Evolutionary conservation across 2,797 vertebrate genomes (phyloP).

Genomic region (Trichosurus vulpecula): DNA sequence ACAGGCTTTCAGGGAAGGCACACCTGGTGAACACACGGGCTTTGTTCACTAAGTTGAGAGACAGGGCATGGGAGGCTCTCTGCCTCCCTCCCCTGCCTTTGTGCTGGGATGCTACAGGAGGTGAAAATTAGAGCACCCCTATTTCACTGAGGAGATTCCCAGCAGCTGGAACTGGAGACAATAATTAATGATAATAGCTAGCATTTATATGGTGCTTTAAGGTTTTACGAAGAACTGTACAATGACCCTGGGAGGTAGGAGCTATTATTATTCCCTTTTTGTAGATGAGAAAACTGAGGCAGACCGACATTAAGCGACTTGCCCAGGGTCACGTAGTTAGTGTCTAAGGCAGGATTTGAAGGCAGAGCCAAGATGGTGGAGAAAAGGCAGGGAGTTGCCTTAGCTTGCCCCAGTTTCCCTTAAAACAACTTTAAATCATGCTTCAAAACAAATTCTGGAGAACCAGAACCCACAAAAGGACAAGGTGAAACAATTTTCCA

Average conservation of each 20-base stretch:
- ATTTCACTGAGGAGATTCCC: neutral
- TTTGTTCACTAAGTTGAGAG: neutral
- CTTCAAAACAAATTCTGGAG: neutral
- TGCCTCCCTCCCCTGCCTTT: neutral
- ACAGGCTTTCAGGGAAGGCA: neutral
- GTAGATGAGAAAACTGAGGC: neutral
- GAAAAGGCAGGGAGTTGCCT: neutral
- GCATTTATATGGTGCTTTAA: neutral
- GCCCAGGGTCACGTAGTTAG: neutral
- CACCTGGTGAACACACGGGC: neutral
- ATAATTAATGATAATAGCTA: neutral
- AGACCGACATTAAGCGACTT: neutral
- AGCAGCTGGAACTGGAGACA: neutral
- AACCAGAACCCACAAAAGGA: neutral
- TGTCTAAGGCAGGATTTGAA: neutral
- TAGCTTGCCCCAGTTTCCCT: neutral
- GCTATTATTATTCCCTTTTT: neutral
- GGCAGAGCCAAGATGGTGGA: neutral
- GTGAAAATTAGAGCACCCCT: neutral
- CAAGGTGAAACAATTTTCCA: neutral
- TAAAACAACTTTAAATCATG: neutral
- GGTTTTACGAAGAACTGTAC: neutral
- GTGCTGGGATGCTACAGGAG: neutral
- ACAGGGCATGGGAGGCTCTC: fast-evolving
- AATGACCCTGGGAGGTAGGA: neutral